Base-by-base conservation (phyloP, 2,113 vertebrate species). In the Glaucidium brasilianum region DNA sequence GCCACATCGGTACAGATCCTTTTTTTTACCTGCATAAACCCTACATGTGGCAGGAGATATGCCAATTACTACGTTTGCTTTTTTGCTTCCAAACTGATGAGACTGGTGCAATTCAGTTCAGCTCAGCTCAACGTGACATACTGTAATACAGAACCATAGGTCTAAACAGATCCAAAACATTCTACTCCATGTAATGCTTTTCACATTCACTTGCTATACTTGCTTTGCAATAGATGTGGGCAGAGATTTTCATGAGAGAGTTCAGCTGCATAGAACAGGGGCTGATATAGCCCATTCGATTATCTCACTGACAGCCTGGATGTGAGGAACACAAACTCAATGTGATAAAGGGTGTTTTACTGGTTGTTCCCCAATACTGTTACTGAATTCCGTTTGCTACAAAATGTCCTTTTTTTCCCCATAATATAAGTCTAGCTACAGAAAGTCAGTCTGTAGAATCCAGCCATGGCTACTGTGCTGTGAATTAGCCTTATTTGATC, bases 401-500 rank as follows among this genome's bases (percentile, higher is more conserved):
- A 95, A 97, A 96, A 97, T 92, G 96, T 98, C 95, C 93, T 94
- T 97, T 81, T 55, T 53, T 47, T 13, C 91, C 94, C 97, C 97
- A 95, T 90, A 94, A 96, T 79, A 94, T 97, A 98, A 94, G 95
- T 96, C 94, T 92, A 96, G 95, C 96, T 97, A 97, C 97, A 97
- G 97, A 97, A 97, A 98, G 96, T 97, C 96, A 91, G 95, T 95
- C 45, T 97, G 96, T 84, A 95, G 97, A 95, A 95, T 96, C 96
- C 92, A 93, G 97, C 95, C 93, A 85, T 93, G 90, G 97, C 95
- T 91, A 92, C 97, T 94, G 97, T 95, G 97, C 98, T 97, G 97
- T 95, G 72, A 89, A 85, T 98, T 94, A 97, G 98, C 98, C 97
- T 97, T 95, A 96, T 96, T 92, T 93, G 98, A 97, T 97, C 98